Base-by-base conservation (phyloP, 1,140 invertebrate species). In the Nasonia vitripennis region DNA sequence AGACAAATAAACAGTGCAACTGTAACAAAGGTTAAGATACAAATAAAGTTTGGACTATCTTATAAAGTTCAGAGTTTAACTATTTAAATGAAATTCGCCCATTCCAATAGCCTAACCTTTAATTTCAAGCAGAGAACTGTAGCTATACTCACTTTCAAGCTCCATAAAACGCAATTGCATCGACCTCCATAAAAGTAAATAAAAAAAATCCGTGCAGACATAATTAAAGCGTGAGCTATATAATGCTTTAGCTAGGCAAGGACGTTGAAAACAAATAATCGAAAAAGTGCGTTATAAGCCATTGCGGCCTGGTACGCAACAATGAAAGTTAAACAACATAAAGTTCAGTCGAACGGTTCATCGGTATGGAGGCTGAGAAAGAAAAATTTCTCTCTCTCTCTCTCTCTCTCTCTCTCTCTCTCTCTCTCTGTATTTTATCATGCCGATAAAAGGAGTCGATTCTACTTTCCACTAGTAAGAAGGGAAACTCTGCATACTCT, bases 401-500 rank as follows among this genome's bases (percentile, higher is more conserved):
- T 62, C 17, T 6, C 77, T 78, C 20, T 0, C 17, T 17, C 20
- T 7, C 55, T 7, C 20, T 0, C 17, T 17, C 20, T 7, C 55
- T 17, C 20, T 62, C 55, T 62, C 17, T 6, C 77, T 78, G 23
- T 31, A 48, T 55, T 79, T 79, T 79, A 79, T 79, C 78, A 79
- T 79, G 55, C 78, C 78, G 78, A 79, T 79, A 79, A 79, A 79
- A 79, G 62, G 20, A 79, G 10, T 51, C 78, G 62, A 79, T 79
- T 79, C 48, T 62, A 62, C 55, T n/a, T 62, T 62, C 20, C 55
- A 17, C 55, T 62, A n/a, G 6, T 5, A 62, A 62, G 55, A n/a
- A n/a, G 55, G 55, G 0, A 62, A 62, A 27, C 10, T 45, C 45
- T 55, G n/a, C 48, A 51, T 62, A 62, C 20, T 51, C 45, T 48